Conservation (phyloP, 2,797 vertebrate species). For the Euphonia xanthogaster region DNA sequence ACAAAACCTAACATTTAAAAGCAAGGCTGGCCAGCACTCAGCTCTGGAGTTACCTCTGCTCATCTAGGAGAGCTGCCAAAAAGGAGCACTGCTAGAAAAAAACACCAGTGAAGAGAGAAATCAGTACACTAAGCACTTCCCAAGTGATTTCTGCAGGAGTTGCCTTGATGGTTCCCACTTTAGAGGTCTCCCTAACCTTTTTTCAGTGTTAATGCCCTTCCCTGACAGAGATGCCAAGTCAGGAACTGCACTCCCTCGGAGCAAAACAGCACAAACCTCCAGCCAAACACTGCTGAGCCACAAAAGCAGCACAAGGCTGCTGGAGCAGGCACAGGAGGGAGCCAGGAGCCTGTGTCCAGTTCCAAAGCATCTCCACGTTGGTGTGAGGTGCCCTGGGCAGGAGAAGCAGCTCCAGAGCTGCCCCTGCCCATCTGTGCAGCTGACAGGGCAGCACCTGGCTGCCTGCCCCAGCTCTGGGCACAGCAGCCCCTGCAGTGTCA, state of each 20-base stretch:
- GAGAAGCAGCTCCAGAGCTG: neutral
- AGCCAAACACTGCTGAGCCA: neutral
- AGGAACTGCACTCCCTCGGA: neutral
- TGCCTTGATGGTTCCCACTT: neutral
- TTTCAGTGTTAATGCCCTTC: neutral
- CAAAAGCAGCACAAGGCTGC: neutral
- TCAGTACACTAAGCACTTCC: neutral
- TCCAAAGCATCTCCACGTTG: neutral
- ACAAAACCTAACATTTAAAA: neutral
- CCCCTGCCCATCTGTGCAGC: neutral
- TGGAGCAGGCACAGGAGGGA: neutral
- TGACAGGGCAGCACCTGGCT: neutral
- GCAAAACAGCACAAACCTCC: neutral
- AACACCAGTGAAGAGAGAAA: neutral
- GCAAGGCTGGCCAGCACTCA: neutral
- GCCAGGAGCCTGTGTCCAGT: neutral
- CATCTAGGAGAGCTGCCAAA: neutral
- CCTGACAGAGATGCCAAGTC: neutral
- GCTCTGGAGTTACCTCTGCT: neutral
- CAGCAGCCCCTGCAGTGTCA: neutral
- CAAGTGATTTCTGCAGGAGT: neutral
- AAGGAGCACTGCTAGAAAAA: neutral
- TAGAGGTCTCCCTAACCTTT: neutral
- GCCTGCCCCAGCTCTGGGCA: neutral
- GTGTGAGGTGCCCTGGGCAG: neutral